Base-by-base conservation (phyloP, 2,113 vertebrate genomes). In the Pseudopipra pipra region DNA sequence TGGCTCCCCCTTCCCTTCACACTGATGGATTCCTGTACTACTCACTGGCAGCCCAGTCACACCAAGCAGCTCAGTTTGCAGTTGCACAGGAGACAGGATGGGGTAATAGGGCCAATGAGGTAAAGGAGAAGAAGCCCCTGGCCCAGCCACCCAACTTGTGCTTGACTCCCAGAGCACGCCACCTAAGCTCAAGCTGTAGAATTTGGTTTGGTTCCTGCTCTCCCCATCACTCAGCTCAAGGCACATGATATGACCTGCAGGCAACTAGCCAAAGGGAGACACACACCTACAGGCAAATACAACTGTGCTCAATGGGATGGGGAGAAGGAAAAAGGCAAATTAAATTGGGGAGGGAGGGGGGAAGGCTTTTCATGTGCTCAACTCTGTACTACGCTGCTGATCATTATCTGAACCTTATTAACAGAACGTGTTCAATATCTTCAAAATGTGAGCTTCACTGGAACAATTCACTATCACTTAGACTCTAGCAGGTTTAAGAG, bases 101-200 rank as follows among this genome's bases (percentile, higher is more conserved):
- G 41, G 16, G 11, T 61, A 77, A 83, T 58, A 39, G 12, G 3
- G 37, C 6, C 24, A 70, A 12, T 15, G 9, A 70, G 5, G 37
- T 3, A 28, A 65, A 73, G 67, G 33, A 83, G n/a, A 14, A 90
- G 35, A 84, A 77, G 30, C 5, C 19, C 27, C 21, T 12, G 28
- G 28, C 11, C 55, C 81, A 81, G 21, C 16, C 46, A 39, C 7
- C 18, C 41, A 47, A 9, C 9, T 31, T 61, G 41, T 61, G 31
- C 27, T 51, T 0, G 0, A 28, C 5, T 5, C 8, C 11, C 58
- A 33, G 39, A 22, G 44, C 18, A 33, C 1, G 4, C 39, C 92
- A 41, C 2, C 44, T 41, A 68, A 83, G 22, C 39, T 44, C 41
- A 47, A 76, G 35, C 35, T 65, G 39, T 5, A 68, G 35, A 44